Conservation (phyloP, 35 echinoderm and acorn worm genomes). For the Chiridota heheva region DNA sequence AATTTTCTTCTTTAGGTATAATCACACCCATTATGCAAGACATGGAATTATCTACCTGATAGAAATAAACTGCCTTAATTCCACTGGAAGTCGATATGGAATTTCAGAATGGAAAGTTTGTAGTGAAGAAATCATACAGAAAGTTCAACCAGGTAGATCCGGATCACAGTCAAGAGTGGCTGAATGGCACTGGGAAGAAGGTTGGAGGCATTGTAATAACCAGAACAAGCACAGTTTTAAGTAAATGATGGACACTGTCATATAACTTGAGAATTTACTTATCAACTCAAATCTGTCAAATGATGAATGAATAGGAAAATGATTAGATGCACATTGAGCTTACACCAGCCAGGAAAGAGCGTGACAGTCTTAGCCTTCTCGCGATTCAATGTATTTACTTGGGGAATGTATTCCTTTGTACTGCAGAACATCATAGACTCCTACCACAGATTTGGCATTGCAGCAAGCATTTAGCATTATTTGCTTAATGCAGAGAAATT, state of each 20-base stretch:
- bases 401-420: too few species aligned
- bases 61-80: conserved; percentile 40
- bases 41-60: conserved; percentile 33
- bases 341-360: too few species aligned
- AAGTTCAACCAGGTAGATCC: conserved; percentile 64
- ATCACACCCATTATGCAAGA: conserved; percentile 61
- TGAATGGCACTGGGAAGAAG: conserved; percentile 57
- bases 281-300: not conserved
- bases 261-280: conserved; percentile 41
- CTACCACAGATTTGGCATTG: too few species aligned
- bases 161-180: conserved; percentile 46
- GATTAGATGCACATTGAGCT: too few species aligned
- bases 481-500: too few species aligned
- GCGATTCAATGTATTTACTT: too few species aligned
- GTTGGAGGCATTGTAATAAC: conserved; percentile 50
- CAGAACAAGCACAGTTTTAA: conserved; percentile 25
- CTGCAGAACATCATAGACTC: too few species aligned
- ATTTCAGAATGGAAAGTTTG: conserved; percentile 52
- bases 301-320: not conserved
- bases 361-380: too few species aligned
- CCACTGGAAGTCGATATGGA: conserved; percentile 9
- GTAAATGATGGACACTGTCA: conserved; percentile 41
- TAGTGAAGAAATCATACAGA: conserved; percentile 40
- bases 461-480: too few species aligned
- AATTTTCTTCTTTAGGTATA: conserved; percentile 27